Percentiles rank a stretch among this genome's conserved stretches.
Evolutionary conservation across 2,888 invertebrate species (phyloP).

Genomic region (Gnatocerus cornutus): DNA sequence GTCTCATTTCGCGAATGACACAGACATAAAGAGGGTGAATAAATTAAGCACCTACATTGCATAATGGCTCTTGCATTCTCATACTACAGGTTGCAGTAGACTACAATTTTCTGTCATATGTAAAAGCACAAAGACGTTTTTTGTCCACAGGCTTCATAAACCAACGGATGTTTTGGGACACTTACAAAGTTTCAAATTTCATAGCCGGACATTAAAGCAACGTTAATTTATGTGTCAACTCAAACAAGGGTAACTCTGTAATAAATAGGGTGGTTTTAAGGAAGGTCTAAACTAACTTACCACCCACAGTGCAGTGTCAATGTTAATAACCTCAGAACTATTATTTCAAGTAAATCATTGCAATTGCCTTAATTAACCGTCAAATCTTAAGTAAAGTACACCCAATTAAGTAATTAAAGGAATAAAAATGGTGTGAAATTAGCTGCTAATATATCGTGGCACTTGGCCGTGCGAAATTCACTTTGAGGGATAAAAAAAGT

Average conservation of each 20-base stretch:
- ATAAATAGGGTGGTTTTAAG: constrained; percentile 20
- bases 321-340: constrained; percentile 26
- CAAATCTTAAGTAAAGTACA: constrained; percentile 24
- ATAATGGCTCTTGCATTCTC: constrained; percentile 5
- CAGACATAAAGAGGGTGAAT: constrained; percentile 23
- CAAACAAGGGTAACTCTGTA: constrained; percentile 12
- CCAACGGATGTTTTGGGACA: constrained; percentile 27
- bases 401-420: constrained; percentile 17
- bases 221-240: constrained; percentile 22
- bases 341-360: constrained; percentile 25
- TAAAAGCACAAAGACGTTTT: background rate
- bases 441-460: constrained; percentile 1
- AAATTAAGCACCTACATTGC: constrained; percentile 29
- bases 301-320: constrained; percentile 16
- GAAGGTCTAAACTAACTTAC: background rate
- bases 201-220: constrained; percentile 21
- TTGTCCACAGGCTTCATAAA: constrained; percentile 17
- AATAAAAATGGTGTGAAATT: constrained; percentile 30
- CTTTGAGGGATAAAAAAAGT: background rate
- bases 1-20: constrained; percentile 22
- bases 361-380: constrained; percentile 25
- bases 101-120: background rate
- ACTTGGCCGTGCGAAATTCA: constrained; percentile 13
- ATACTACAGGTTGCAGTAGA: background rate
- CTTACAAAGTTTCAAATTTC: constrained; percentile 32